Evolutionary conservation across 2,113 vertebrate species (phyloP).

Genomic region (Carettochelys insculpta): DNA sequence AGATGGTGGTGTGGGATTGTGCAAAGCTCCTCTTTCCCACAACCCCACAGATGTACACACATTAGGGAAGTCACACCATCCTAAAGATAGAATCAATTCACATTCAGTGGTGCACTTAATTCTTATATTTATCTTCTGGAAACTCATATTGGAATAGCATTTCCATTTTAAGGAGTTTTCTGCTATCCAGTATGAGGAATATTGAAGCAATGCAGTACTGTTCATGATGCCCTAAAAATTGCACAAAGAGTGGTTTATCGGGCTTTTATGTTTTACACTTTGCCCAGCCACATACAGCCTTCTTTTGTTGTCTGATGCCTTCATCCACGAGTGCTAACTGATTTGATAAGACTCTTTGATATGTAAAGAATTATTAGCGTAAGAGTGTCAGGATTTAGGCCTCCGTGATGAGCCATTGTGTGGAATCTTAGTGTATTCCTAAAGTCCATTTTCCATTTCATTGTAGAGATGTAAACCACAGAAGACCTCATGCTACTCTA

Average conservation of each 20-base stretch:
- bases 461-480: not conserved
- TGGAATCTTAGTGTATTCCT: not conserved
- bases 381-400: not conserved
- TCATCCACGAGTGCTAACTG: not conserved
- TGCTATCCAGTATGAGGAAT: not conserved
- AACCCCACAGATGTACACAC: not conserved
- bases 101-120: not conserved
- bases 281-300: not conserved
- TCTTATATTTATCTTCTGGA: not conserved
- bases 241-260: not conserved
- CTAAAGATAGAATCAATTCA: not conserved
- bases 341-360: not conserved
- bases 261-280: not conserved
- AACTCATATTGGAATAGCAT: not conserved
- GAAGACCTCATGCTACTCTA: not conserved
- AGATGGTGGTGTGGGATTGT: not conserved
- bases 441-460: conserved; percentile 23
- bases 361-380: conserved; percentile 24
- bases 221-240: not conserved
- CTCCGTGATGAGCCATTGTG: conserved; percentile 16
- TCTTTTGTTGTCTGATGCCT: not conserved
- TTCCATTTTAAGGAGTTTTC: not conserved
- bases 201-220: not conserved
- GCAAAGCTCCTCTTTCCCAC: not conserved
- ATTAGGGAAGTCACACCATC: not conserved